These are phyloP conservation scores for Drosophila watanabei DNA, from an alignment of 1,140 invertebrate species.

Conservation along the genomic window DNA sequence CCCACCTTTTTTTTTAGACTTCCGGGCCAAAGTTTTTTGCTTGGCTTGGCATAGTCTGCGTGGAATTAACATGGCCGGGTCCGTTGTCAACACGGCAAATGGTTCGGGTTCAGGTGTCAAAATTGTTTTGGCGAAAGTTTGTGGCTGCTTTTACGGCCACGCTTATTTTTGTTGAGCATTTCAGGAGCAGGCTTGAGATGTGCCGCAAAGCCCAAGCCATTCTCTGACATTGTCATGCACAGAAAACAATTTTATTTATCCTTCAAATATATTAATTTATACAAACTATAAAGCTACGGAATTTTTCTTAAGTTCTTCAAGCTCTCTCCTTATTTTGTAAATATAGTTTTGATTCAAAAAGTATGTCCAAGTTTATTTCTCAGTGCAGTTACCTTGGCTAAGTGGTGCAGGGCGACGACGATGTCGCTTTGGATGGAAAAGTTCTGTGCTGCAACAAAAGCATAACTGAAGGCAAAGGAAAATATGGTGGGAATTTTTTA, in stretches of 20 bases:
- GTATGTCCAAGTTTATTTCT: background rate
- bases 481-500: constrained; percentile 74
- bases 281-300: background rate
- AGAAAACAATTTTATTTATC: background rate
- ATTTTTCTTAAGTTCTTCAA: background rate
- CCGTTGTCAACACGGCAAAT: constrained; percentile 75
- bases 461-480: constrained; percentile 37
- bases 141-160: constrained; percentile 73
- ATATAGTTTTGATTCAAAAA: background rate
- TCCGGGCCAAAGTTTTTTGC: constrained; percentile 31
- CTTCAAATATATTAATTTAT: background rate
- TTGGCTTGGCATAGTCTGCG: constrained; percentile 34
- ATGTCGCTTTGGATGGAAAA: constrained; percentile 57
- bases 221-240: background rate
- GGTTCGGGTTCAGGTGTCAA: constrained; percentile 74
- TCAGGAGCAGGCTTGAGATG: constrained; percentile 61
- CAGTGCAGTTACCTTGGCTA: constrained; percentile 29
- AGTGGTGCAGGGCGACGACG: constrained; percentile 51
- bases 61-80: constrained; percentile 68
- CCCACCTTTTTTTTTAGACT: constrained; percentile 10
- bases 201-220: constrained; percentile 7
- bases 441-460: constrained; percentile 62
- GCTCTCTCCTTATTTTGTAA: background rate
- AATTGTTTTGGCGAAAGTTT: constrained; percentile 74
- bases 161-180: constrained; percentile 65